Conservation (phyloP, 35 echinoderm and acorn worm genomes). For the Lytechinus variegatus region DNA sequence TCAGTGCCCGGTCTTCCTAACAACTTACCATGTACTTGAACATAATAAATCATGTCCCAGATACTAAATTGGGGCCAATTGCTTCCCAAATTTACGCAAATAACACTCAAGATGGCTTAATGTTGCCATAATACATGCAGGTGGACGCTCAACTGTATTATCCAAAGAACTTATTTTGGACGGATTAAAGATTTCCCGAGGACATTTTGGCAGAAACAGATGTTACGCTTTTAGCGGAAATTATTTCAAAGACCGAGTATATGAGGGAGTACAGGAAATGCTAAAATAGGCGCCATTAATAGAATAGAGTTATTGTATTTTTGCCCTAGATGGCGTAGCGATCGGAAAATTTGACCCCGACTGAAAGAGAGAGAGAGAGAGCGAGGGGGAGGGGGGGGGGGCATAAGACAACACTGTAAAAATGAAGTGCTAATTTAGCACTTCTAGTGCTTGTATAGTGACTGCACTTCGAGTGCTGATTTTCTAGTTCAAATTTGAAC, state of each 20-base stretch:
- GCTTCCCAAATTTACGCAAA: not conserved
- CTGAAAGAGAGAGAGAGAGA: not conserved
- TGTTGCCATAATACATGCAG: not conserved
- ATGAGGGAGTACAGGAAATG: not conserved
- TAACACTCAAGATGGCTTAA: not conserved
- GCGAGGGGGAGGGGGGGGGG: too few species aligned
- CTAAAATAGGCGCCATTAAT: not conserved
- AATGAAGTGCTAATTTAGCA: too few species aligned
- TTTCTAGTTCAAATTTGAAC: too few species aligned
- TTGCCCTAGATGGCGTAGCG: not conserved
- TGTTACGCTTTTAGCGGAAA: not conserved
- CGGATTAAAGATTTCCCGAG: not conserved
- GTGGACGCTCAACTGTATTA: not conserved
- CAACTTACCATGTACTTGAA: not conserved
- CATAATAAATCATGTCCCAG: not conserved
- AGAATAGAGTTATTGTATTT: not conserved
- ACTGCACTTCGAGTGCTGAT: too few species aligned
- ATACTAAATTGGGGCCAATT: constrained; percentile 3
- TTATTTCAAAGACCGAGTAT: not conserved
- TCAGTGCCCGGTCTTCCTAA: too few species aligned
- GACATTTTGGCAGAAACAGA: not conserved
- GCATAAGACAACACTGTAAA: too few species aligned
- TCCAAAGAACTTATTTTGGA: not conserved
- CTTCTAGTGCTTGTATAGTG: too few species aligned
- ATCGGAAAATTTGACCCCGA: not conserved